Conservation (phyloP, 2,113 vertebrate genomes). For the Syngnathus scovelli region DNA sequence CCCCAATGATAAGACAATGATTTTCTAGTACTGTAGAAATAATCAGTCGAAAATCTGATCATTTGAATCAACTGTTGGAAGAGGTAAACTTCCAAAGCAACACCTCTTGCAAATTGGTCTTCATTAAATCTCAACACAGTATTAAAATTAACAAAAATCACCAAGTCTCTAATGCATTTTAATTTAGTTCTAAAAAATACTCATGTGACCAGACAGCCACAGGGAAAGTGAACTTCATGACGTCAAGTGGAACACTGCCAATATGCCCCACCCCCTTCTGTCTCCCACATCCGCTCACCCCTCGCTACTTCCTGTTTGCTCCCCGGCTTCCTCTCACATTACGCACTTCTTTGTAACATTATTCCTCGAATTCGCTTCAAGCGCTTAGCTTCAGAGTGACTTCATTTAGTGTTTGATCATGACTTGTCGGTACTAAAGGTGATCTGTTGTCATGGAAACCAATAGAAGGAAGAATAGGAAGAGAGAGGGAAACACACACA, state of each 20-base stretch:
- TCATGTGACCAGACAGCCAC: neutral
- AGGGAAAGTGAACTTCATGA: conserved; percentile 18
- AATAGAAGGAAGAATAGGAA: conserved; percentile 14
- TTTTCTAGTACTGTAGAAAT: too few species aligned
- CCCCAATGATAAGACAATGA: too few species aligned
- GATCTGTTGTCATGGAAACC: conserved; percentile 14
- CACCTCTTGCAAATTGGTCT: too few species aligned
- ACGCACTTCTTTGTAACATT: neutral
- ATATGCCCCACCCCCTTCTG: neutral
- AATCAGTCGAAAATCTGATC: too few species aligned
- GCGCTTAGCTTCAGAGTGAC: neutral
- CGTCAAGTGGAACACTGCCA: conserved; percentile 33
- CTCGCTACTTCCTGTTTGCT: conserved; percentile 15
- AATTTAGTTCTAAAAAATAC: too few species aligned
- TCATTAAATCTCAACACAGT: too few species aligned
- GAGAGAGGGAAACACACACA: neutral
- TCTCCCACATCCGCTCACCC: conserved; percentile 19
- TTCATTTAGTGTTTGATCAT: neutral
- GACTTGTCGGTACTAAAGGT: neutral
- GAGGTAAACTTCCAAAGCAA: too few species aligned
- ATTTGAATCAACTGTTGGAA: too few species aligned
- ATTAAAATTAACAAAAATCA: too few species aligned
- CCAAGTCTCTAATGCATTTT: too few species aligned
- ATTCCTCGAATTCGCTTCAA: neutral
- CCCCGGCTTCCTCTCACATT: conserved; percentile 16